These are phyloP conservation scores for Aramus guarauna DNA, from an alignment of 2,113 vertebrate species.

Conservation along the genomic window DNA sequence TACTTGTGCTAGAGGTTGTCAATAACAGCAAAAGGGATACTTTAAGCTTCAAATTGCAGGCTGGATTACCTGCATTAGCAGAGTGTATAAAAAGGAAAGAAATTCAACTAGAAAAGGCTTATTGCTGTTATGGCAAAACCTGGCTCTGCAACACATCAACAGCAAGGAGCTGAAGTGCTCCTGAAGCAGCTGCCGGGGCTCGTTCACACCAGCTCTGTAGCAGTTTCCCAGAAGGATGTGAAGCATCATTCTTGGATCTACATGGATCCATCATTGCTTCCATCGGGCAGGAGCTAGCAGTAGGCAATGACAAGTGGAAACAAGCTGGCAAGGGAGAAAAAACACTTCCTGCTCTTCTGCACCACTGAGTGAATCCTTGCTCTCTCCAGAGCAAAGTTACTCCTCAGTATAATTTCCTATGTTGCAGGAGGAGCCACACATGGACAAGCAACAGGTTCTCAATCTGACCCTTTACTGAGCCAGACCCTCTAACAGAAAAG, in stretches of 20 bases:
- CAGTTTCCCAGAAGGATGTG: not conserved
- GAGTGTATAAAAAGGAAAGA: not conserved
- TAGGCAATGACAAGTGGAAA: not conserved
- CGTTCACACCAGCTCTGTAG: not conserved
- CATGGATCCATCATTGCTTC: not conserved
- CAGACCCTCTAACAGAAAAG: not conserved
- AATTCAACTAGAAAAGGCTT: not conserved
- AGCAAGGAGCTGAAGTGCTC: not conserved
- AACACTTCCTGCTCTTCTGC: not conserved
- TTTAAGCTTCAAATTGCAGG: conserved; percentile 41
- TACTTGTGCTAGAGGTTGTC: conserved; percentile 36
- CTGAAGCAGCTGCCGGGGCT: not conserved
- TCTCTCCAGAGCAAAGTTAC: not conserved
- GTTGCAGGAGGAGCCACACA: not conserved
- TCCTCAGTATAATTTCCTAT: not conserved
- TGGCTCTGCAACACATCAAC: not conserved
- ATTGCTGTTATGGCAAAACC: not conserved
- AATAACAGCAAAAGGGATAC: conserved; percentile 14
- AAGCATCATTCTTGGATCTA: not conserved
- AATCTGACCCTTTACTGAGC: not conserved
- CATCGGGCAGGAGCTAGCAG: not conserved
- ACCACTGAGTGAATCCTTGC: not conserved
- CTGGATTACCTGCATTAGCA: conserved; percentile 46
- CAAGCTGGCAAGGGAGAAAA: not conserved
- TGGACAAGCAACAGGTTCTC: conserved; percentile 7